A percentile compares a stretch with the other conserved stretches of the same genome.
Evolutionary conservation across 2,113 vertebrate species (phyloP).

Genomic region (Pelusios castaneus): DNA sequence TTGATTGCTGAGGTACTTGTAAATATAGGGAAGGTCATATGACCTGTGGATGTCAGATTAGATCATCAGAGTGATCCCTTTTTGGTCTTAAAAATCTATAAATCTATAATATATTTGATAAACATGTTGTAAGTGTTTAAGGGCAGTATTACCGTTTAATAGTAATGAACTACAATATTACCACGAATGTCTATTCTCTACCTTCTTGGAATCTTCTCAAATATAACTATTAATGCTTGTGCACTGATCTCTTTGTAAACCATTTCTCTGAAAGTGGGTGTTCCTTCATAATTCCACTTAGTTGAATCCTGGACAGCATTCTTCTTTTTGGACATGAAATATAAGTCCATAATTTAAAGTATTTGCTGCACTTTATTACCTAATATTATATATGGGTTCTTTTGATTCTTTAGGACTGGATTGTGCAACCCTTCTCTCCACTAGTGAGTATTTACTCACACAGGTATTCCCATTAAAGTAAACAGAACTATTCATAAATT

Average conservation of each 20-base stretch:
- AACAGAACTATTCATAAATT: not conserved
- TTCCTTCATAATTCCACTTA: not conserved
- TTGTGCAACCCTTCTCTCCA: not conserved
- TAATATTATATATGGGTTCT: not conserved
- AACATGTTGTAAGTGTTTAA: not conserved
- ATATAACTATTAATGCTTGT: not conserved
- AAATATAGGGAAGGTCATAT: not conserved
- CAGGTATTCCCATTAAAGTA: not conserved
- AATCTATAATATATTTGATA: not conserved
- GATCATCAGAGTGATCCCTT: not conserved
- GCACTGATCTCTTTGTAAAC: not conserved
- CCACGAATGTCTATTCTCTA: not conserved
- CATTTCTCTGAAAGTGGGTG: not conserved
- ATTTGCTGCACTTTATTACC: not conserved
- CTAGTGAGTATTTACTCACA: not conserved
- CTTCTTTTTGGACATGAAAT: not conserved
- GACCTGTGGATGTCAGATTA: not conserved
- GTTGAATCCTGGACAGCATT: not conserved
- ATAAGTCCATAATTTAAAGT: not conserved
- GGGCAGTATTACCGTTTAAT: not conserved
- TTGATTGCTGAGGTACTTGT: constrained; percentile 86
- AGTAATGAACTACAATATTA: not conserved
- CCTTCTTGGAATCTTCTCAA: not conserved
- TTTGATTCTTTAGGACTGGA: not conserved
- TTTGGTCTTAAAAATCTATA: not conserved